Percentiles rank a stretch among this genome's conserved stretches.
These are phyloP conservation scores for Epistrophe eligans DNA, from an alignment of 2,888 invertebrate genomes.

Conservation along the genomic window DNA sequence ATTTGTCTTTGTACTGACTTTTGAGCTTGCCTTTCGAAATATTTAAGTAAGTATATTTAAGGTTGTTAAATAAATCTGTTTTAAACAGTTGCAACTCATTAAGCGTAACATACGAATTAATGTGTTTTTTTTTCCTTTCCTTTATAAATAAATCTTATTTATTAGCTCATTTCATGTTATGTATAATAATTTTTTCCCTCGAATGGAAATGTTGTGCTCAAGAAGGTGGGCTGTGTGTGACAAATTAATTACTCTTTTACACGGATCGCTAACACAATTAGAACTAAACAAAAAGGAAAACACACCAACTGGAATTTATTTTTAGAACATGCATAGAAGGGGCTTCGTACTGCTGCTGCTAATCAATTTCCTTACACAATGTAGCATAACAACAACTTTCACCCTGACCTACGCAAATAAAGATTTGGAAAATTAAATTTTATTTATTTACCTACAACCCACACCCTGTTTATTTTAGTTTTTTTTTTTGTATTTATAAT, in stretches of 20 bases:
- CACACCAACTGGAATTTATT: background rate
- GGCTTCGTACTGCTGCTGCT: constrained; percentile 17
- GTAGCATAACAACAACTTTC: constrained; percentile 25
- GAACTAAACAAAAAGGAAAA: constrained; percentile 15
- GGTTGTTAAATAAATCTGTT: constrained; percentile 21
- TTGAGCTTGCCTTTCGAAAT: background rate
- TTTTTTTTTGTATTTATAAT: background rate
- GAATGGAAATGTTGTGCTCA: background rate
- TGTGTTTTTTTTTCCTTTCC: background rate
- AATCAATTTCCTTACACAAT: constrained; percentile 16
- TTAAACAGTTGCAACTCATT: constrained; percentile 11
- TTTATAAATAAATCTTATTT: constrained; percentile 21
- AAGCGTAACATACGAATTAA: background rate
- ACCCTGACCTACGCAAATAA: constrained; percentile 34
- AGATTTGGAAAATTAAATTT: constrained; percentile 2
- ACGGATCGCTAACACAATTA: constrained; percentile 25
- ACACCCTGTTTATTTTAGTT: constrained; percentile 2
- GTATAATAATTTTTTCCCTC: constrained; percentile 13
- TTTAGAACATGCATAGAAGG: constrained; percentile 4
- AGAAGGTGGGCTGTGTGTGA: constrained; percentile 30
- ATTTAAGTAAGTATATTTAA: background rate
- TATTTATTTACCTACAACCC: background rate
- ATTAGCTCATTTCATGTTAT: constrained; percentile 17
- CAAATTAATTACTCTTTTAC: constrained; percentile 35
- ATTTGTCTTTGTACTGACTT: background rate